These are phyloP conservation scores for Sakesphorus luctuosus DNA, from an alignment of 2,113 vertebrate species.

Conservation along the genomic window DNA sequence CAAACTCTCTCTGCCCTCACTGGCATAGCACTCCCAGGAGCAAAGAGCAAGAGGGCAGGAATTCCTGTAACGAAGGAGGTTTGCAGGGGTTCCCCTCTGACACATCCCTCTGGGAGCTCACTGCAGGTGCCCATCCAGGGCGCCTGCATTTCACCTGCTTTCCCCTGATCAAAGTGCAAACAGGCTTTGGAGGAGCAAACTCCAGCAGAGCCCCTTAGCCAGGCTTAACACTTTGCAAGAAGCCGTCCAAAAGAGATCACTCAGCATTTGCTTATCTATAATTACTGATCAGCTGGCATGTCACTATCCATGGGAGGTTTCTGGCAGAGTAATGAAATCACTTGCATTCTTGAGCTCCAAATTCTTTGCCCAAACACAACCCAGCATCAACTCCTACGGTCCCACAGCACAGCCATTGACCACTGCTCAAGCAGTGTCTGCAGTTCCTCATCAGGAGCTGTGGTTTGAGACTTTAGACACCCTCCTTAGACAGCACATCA, in stretches of 20 bases:
- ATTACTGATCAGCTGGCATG: neutral
- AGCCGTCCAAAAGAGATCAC: neutral
- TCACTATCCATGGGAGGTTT: neutral
- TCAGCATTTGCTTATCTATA: conserved; percentile 32
- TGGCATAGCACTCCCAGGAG: accelerated
- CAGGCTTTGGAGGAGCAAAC: neutral
- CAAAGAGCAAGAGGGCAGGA: neutral
- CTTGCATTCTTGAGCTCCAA: conserved; percentile 18
- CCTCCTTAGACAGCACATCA: conserved; percentile 10
- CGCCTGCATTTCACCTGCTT: neutral
- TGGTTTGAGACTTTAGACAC: neutral
- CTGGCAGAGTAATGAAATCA: conserved; percentile 36
- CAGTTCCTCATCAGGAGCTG: neutral
- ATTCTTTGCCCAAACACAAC: conserved; percentile 31
- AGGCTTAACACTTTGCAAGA: neutral
- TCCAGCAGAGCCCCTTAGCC: neutral
- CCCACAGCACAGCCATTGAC: neutral
- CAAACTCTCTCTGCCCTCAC: neutral
- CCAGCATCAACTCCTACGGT: neutral
- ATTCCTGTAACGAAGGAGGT: neutral
- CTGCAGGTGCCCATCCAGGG: neutral
- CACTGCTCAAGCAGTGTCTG: neutral
- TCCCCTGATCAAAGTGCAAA: neutral
- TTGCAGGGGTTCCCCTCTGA: neutral
- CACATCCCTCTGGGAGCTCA: neutral